A percentile compares a stretch with the other conserved stretches of the same genome.
phyloP scores from a whole-genome alignment of 2,797 vertebrate species.

The Aphelocoma californica region DNA sequence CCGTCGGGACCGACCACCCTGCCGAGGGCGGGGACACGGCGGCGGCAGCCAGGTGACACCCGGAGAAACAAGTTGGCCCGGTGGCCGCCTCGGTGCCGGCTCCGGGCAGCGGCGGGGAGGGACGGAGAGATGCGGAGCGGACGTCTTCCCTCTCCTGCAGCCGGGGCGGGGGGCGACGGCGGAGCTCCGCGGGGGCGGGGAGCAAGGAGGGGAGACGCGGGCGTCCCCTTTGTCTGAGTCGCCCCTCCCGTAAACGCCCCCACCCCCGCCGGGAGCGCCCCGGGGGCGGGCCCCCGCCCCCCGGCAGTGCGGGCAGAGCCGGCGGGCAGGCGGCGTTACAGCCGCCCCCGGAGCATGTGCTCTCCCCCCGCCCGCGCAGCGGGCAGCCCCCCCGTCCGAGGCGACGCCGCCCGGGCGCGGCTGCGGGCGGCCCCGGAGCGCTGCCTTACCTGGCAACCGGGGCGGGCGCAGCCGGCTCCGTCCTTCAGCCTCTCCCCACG shows the following conservation, averaged over 20 bases:
- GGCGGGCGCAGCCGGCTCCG: constrained; percentile 14
- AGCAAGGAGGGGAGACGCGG: not conserved
- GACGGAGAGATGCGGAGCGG: not conserved
- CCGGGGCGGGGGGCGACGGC: not conserved
- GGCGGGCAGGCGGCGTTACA: constrained; percentile 25
- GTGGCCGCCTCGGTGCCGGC: not conserved
- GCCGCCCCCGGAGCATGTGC: constrained; percentile 49
- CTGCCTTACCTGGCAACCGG: constrained; percentile 72
- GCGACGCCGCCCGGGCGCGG: not conserved
- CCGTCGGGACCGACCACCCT: not conserved
- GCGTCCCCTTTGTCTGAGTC: constrained; percentile 1
- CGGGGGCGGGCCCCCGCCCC: not conserved
- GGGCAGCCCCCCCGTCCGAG: not conserved
- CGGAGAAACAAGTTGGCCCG: not conserved
- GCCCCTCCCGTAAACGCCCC: not conserved
- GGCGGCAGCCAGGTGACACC: not conserved
- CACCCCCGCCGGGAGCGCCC: not conserved
- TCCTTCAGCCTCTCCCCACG: constrained; percentile 43
- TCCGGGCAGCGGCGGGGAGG: not conserved
- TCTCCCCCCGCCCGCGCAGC: constrained; percentile 23
- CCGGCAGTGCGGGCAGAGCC: not conserved
- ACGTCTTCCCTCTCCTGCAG: not conserved
- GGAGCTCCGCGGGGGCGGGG: not conserved
- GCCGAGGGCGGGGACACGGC: not conserved
- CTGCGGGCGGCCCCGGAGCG: not conserved